A percentile compares a stretch with the other conserved stretches of the same genome.
Conservation (phyloP, 1,140 invertebrate species). For the Gryon sp. region DNA sequence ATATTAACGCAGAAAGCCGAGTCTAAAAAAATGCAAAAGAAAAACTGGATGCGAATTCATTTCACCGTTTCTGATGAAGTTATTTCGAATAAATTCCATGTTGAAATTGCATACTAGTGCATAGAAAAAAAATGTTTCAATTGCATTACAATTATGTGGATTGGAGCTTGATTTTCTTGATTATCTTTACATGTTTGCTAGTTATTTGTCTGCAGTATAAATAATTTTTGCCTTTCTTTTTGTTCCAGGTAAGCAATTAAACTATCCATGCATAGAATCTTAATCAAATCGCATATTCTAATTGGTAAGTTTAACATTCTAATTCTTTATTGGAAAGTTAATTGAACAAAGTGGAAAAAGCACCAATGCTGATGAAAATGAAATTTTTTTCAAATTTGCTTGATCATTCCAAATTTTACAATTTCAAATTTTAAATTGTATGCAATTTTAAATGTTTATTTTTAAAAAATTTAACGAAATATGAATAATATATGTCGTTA, state of each 20-base stretch:
- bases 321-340: slow-evolving; percentile 17
- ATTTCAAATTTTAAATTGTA: too few relatives aligned
- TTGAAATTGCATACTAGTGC: slow-evolving; percentile 10
- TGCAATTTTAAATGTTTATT: too few relatives aligned
- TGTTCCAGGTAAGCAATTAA: slow-evolving; percentile 39
- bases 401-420: too few relatives aligned
- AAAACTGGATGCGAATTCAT: slow-evolving; percentile 20
- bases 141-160: slow-evolving; percentile 17
- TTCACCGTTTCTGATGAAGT: slow-evolving; percentile 37
- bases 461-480: too few relatives aligned
- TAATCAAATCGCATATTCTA: slow-evolving; percentile 7
- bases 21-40: slow-evolving; percentile 1
- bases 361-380: too few relatives aligned
- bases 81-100: slow-evolving; percentile 27
- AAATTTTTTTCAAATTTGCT: too few relatives aligned
- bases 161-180: slow-evolving; percentile 13
- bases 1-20: too few relatives aligned
- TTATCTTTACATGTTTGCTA: slow-evolving; percentile 21
- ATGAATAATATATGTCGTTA: too few relatives aligned
- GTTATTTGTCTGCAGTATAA: slow-evolving; percentile 19
- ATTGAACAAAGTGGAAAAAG: neutral
- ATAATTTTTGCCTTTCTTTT: slow-evolving; percentile 24
- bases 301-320: too few relatives aligned
- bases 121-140: neutral
- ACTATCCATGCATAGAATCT: neutral